A percentile compares a stretch with the other conserved stretches of the same genome.
phyloP scores from a whole-genome alignment of 2,888 invertebrate genomes.

The Dicyrtomina minuta region DNA sequence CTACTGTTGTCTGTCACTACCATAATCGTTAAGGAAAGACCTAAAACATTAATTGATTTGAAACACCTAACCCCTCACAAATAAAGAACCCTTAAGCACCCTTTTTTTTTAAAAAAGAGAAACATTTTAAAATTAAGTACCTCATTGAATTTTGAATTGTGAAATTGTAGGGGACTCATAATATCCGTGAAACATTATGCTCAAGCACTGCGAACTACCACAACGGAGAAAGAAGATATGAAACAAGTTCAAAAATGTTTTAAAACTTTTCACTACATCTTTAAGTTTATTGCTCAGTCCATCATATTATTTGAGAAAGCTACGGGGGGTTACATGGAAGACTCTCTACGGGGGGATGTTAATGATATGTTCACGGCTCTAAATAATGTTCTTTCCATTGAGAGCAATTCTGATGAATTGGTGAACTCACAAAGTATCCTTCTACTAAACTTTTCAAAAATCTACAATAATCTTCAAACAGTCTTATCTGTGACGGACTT shows the following conservation, averaged over 20 bases:
- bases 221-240: slow-evolving; percentile 77
- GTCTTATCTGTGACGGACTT: slow-evolving; percentile 67
- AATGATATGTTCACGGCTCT: slow-evolving; percentile 69
- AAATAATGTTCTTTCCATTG: slow-evolving; percentile 70
- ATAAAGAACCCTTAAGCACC: no score
- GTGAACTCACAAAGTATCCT: slow-evolving; percentile 67
- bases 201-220: slow-evolving; percentile 85
- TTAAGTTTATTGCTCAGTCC: slow-evolving; percentile 88
- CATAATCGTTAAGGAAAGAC: no score
- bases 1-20: no score
- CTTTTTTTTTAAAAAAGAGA: no score
- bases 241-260: slow-evolving; percentile 87
- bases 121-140: background rate
- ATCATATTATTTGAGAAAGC: slow-evolving; percentile 79
- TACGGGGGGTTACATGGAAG: slow-evolving; percentile 84
- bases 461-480: slow-evolving; percentile 73
- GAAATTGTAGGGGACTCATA: slow-evolving; percentile 69
- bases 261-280: slow-evolving; percentile 85
- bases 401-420: slow-evolving; percentile 8
- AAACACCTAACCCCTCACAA: no score
- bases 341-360: slow-evolving; percentile 76
- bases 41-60: no score
- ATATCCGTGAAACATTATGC: slow-evolving; percentile 77
- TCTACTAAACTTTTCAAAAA: slow-evolving; percentile 77
- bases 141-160: slow-evolving; percentile 1